These are phyloP conservation scores for Lampropteryx suffumata DNA, from an alignment of 2,888 invertebrate genomes.

Conservation along the genomic window DNA sequence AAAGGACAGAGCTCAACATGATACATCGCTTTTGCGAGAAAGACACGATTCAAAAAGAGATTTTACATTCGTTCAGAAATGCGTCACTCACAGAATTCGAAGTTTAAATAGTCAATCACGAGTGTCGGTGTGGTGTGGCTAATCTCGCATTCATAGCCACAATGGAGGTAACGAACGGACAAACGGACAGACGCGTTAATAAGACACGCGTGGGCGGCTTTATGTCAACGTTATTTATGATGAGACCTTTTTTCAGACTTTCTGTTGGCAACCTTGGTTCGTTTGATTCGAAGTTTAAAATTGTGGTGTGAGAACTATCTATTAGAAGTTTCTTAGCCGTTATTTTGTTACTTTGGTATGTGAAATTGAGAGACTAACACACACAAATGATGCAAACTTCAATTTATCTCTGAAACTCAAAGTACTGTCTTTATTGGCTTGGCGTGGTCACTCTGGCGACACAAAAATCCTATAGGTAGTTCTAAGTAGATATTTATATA, in stretches of 20 bases:
- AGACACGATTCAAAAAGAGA: constrained; percentile 23
- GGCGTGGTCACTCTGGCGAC: constrained; percentile 40
- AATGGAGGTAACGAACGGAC: constrained; percentile 81
- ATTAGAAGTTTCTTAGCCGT: too few species aligned
- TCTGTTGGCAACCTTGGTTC: constrained; percentile 53
- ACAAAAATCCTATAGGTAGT: constrained; percentile 60
- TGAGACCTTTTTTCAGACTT: constrained; percentile 62
- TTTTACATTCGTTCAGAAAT: constrained; percentile 46
- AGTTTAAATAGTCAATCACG: constrained; percentile 81
- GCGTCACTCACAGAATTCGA: constrained; percentile 68
- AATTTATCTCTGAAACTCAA: constrained; percentile 22
- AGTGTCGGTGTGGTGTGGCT: constrained; percentile 75
- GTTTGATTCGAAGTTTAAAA: constrained; percentile 23
- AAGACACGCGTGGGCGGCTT: constrained; percentile 79
- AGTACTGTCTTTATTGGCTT: constrained; percentile 48
- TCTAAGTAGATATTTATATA: constrained; percentile 57
- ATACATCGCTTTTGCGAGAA: constrained; percentile 20
- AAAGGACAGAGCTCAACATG: constrained; percentile 12
- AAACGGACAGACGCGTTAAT: constrained; percentile 77
- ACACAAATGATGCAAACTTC: neutral
- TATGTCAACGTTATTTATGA: constrained; percentile 81
- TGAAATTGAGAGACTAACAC: neutral
- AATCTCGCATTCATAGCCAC: constrained; percentile 77
- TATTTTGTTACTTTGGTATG: too few species aligned
- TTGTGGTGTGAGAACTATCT: constrained; percentile 14